Base-by-base conservation (phyloP, 2,797 vertebrate genomes). In the Microchirus variegatus region DNA sequence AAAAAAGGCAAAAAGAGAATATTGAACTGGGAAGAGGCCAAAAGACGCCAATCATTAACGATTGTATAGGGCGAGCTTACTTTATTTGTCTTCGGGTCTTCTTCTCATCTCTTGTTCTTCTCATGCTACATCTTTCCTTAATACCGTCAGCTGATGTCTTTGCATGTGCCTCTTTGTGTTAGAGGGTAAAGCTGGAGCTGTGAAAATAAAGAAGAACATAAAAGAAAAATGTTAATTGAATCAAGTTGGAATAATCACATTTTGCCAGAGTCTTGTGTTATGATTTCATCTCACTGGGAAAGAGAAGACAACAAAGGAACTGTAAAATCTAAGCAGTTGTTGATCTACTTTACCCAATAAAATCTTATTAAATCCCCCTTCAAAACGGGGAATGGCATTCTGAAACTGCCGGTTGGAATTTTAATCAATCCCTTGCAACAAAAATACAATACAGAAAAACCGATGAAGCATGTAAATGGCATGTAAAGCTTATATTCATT, bases 261-360 rank as follows among this genome's bases (percentile, higher is more conserved):
- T 70, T 67, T 63, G 55, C 47, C 65, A 5, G 10, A 18, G 7
- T 52, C 59, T 15, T 64, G 58, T 70, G 71, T 58, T 64, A 16
- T 62, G 52, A 77, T 63, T 75, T 48, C 18, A 68, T 75, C 63
- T 73, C 35, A 36, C 16, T 51, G 49, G 53, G 57, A 70, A 68
- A 62, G 63, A 67, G 51, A 73, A 65, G 42, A 56, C 31, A 77
- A 58, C 42, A 63, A 41, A 22, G 15, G 31, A 54, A 42, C 19
- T 41, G 22, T 42, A 67, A 65, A 64, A 31, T 54, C 58, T 68
- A 63, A 53, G 48, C 16, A 54, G 70, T 65, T 67, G 56, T 68
- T 78, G 73, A 63, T 69, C 48, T 48, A 45, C 72, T 77, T 64
- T 53, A 70, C 44, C 72, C 69, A 68, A 62, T 68, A 73, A 78